phyloP scores from a whole-genome alignment of 2,888 invertebrate species.

The Agrenia bidenticulata region DNA sequence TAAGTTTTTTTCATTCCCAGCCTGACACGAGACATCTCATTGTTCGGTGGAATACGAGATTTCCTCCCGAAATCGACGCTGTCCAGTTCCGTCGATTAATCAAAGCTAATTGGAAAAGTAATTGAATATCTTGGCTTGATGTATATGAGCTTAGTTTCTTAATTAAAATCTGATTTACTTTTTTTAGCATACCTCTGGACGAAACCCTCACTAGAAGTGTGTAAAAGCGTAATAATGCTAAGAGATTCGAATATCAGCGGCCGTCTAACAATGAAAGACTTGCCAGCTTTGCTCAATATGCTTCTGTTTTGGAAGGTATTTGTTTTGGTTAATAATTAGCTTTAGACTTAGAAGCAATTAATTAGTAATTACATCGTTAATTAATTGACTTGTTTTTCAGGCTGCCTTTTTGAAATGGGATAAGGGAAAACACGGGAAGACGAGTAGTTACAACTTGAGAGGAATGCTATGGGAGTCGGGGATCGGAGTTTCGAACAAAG shows the following conservation, averaged over 20 bases:
- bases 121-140: slow-evolving; percentile 13
- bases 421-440: slow-evolving; percentile 60
- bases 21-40: slow-evolving; percentile 61
- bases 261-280: slow-evolving; percentile 63
- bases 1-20: slow-evolving; percentile 54
- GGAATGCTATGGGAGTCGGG: slow-evolving; percentile 70
- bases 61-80: slow-evolving; percentile 66
- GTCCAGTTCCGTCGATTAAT: slow-evolving; percentile 63
- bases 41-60: slow-evolving; percentile 61
- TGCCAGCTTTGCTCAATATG: slow-evolving; percentile 67
- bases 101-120: slow-evolving; percentile 63
- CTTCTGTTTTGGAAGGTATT: slow-evolving; percentile 66
- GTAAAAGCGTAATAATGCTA: slow-evolving; percentile 69
- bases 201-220: slow-evolving; percentile 66
- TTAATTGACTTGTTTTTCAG: slow-evolving; percentile 54
- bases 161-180: not conserved
- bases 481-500: slow-evolving; percentile 72
- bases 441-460: slow-evolving; percentile 66
- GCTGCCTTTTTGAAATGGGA: slow-evolving; percentile 66
- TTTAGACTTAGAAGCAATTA: too few species aligned
- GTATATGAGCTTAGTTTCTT: not conserved
- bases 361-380: not conserved
- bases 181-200: slow-evolving; percentile 60
- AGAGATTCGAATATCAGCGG: slow-evolving; percentile 68
- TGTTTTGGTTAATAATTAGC: not conserved